These are phyloP conservation scores for Macquaria ambigua DNA, from an alignment of 2,113 vertebrate species.

Conservation along the genomic window DNA sequence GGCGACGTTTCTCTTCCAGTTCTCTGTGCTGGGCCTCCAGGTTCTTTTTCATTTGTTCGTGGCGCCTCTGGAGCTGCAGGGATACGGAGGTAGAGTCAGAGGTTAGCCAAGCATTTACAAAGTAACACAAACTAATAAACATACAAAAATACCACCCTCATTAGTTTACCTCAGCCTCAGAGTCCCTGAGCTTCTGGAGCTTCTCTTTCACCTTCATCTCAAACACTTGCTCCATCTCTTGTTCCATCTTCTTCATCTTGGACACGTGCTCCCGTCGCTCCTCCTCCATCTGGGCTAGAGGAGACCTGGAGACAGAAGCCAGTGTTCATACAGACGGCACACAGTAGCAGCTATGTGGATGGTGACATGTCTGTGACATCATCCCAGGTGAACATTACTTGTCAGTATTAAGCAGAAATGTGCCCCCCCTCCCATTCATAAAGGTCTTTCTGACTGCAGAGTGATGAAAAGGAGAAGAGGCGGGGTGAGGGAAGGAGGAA, in stretches of 20 bases:
- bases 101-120: background rate
- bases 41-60: conserved; percentile 98
- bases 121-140: background rate
- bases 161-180: conserved; percentile 90
- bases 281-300: conserved; percentile 96
- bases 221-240: conserved; percentile 98
- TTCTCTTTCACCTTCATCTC: conserved; percentile 99
- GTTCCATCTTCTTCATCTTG: conserved; percentile 98
- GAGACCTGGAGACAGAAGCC: conserved; percentile 86
- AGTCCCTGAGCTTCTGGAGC: conserved; percentile 95
- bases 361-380: background rate
- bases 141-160: fast-evolving
- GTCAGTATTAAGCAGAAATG: background rate
- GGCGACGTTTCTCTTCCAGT: conserved; percentile 93
- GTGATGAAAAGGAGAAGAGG: conserved; percentile 3
- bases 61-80: conserved; percentile 90
- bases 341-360: background rate
- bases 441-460: background rate
- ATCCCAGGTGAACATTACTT: background rate
- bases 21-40: conserved; percentile 95
- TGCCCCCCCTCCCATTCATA: background rate
- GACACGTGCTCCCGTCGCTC: conserved; percentile 93
- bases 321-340: conserved; percentile 16
- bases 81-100: background rate
- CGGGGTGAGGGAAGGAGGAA: conserved; percentile 15